phyloP scores from a whole-genome alignment of 1,140 invertebrate species.

The Drosophila ironensis region DNA sequence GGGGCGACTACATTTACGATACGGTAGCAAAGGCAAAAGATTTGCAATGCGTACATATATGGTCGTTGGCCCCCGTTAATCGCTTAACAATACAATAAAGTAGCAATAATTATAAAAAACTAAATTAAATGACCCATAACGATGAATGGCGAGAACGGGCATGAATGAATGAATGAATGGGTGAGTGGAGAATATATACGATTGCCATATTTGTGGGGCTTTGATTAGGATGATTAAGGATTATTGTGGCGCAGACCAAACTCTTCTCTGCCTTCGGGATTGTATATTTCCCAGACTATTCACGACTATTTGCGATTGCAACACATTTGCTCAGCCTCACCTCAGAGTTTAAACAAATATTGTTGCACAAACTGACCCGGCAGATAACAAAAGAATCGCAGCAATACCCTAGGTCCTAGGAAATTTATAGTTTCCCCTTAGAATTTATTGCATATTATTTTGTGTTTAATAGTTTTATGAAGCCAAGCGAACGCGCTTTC shows the following conservation, averaged over 20 bases:
- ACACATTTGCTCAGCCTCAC: conserved; percentile 44
- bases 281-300: conserved; percentile 16
- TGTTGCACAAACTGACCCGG: conserved; percentile 74
- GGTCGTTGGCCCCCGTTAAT: conserved; percentile 51
- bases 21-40: conserved; percentile 54
- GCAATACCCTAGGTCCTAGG: too few relatives aligned
- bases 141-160: conserved; percentile 48
- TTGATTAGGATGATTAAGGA: conserved; percentile 65
- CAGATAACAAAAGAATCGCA: too few relatives aligned
- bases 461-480: conserved; percentile 62
- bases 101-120: conserved; percentile 81
- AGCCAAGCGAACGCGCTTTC: conserved; percentile 52
- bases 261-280: neutral
- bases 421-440: conserved; percentile 70
- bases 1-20: conserved; percentile 51
- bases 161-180: too few relatives aligned
- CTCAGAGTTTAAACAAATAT: conserved; percentile 73
- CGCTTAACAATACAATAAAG: conserved; percentile 81
- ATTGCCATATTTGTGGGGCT: conserved; percentile 73
- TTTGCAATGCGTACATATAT: conserved; percentile 58
- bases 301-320: conserved; percentile 50
- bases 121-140: conserved; percentile 75
- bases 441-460: conserved; percentile 69
- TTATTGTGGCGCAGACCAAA: neutral
- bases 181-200: conserved; percentile 75